Conservation (phyloP, 2,113 vertebrate genomes). For the Plotosus lineatus region DNA sequence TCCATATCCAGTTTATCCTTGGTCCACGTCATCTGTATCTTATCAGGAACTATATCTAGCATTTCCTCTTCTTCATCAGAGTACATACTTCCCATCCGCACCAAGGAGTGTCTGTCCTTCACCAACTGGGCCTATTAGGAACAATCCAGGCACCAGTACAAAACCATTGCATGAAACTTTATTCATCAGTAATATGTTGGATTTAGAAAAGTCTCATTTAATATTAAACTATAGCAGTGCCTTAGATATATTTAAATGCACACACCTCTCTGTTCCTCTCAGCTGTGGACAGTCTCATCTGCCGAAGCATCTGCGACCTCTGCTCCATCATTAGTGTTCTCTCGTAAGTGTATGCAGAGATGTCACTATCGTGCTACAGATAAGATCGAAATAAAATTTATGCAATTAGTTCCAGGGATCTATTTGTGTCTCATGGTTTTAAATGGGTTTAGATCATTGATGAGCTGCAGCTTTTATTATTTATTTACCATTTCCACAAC, state of each 20-base stretch:
- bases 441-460: neutral
- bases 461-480: neutral
- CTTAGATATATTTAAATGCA: neutral
- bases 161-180: neutral
- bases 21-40: slow-evolving; percentile 98
- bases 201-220: neutral
- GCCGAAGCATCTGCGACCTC: slow-evolving; percentile 94
- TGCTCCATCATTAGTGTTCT: slow-evolving; percentile 99
- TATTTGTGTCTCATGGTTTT: neutral
- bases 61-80: slow-evolving; percentile 92
- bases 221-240: neutral
- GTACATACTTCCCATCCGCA: slow-evolving; percentile 89
- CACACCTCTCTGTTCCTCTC: slow-evolving; percentile 90
- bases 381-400: neutral
- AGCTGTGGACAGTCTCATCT: slow-evolving; percentile 94
- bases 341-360: slow-evolving; percentile 97
- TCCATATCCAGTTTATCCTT: slow-evolving; percentile 85
- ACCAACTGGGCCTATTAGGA: slow-evolving; percentile 86
- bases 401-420: neutral
- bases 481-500: slow-evolving; percentile 93
- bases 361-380: slow-evolving; percentile 90
- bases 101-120: slow-evolving; percentile 92
- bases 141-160: neutral
- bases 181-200: neutral
- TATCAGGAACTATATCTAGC: slow-evolving; percentile 78